These are phyloP conservation scores for Holacanthella duospinosa DNA, from an alignment of 2,888 invertebrate genomes.

Conservation along the genomic window DNA sequence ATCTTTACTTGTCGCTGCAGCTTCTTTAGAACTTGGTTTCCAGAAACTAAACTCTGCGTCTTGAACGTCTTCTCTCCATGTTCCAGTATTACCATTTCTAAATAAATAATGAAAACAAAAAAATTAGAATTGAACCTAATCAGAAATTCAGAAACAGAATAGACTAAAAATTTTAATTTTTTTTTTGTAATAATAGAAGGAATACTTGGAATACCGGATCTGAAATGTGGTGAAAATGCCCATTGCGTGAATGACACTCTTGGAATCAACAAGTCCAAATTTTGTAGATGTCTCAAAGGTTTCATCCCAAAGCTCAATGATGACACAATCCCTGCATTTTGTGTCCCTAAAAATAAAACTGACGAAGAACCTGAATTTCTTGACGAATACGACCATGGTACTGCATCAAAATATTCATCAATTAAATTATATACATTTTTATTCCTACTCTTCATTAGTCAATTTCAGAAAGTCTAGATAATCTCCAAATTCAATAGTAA, in stretches of 20 bases:
- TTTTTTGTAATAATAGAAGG: neutral
- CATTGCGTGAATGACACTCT: slow-evolving; percentile 6
- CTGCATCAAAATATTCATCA: neutral
- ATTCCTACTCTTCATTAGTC: neutral
- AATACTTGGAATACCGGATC: neutral
- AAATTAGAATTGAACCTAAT: no score
- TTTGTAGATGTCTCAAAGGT: slow-evolving; percentile 16
- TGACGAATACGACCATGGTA: neutral
- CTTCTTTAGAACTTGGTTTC: slow-evolving; percentile 14
- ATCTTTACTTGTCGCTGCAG: slow-evolving; percentile 15
- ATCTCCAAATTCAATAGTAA: neutral
- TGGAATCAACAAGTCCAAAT: slow-evolving; percentile 10
- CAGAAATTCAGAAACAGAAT: no score
- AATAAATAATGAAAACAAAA: neutral
- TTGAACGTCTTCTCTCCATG: slow-evolving; percentile 18
- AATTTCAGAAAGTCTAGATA: no score
- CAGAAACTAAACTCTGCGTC: slow-evolving; percentile 1
- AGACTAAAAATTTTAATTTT: neutral
- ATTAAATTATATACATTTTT: no score
- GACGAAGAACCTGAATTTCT: neutral
- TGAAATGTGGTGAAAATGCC: slow-evolving; percentile 12
- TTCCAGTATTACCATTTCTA: neutral
- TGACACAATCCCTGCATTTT: slow-evolving; percentile 12
- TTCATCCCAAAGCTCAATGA: slow-evolving; percentile 9
- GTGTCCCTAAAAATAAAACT: slow-evolving; percentile 2